Evolutionary conservation across 2,797 vertebrate species (phyloP).

Genomic region (Anableps anableps): DNA sequence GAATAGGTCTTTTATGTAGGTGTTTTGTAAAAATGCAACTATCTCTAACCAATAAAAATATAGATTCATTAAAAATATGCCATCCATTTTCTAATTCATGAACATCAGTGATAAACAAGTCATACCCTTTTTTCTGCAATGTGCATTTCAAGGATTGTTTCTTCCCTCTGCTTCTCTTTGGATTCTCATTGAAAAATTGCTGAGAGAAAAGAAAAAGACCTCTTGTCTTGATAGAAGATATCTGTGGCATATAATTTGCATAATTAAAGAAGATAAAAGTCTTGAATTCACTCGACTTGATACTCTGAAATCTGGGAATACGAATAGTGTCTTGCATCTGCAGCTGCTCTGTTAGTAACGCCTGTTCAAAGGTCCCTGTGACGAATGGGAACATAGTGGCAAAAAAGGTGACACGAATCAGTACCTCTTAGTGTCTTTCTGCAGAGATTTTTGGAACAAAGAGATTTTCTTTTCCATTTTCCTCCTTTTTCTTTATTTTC

Average conservation of each 20-base stretch:
- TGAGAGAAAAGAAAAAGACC: conserved; percentile 46
- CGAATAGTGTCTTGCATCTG: conserved; percentile 66
- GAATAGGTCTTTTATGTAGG: too few species aligned
- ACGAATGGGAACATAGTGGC: conserved; percentile 67
- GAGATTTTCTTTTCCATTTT: conserved; percentile 41
- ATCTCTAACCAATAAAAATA: too few species aligned
- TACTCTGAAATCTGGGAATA: conserved; percentile 61
- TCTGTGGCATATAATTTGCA: conserved; percentile 78
- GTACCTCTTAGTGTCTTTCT: conserved; percentile 44
- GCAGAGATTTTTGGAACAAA: conserved; percentile 46
- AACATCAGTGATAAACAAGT: conserved; percentile 22
- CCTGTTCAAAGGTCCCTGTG: conserved; percentile 65
- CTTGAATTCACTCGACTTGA: conserved; percentile 68
- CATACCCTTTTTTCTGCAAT: conserved; percentile 31
- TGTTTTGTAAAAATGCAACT: too few species aligned
- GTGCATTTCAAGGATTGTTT: conserved; percentile 49
- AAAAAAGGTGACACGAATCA: conserved; percentile 63
- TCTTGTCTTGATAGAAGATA: conserved; percentile 68
- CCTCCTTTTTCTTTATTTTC: conserved; percentile 41
- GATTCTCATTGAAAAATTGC: conserved; percentile 53
- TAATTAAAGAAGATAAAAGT: conserved; percentile 82
- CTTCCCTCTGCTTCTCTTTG: conserved; percentile 38
- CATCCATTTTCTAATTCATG: background rate
- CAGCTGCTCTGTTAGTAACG: conserved; percentile 57
- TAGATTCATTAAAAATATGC: background rate